Conservation (phyloP, 2,888 invertebrate species). For the Hirtodrosophila trivittata region DNA sequence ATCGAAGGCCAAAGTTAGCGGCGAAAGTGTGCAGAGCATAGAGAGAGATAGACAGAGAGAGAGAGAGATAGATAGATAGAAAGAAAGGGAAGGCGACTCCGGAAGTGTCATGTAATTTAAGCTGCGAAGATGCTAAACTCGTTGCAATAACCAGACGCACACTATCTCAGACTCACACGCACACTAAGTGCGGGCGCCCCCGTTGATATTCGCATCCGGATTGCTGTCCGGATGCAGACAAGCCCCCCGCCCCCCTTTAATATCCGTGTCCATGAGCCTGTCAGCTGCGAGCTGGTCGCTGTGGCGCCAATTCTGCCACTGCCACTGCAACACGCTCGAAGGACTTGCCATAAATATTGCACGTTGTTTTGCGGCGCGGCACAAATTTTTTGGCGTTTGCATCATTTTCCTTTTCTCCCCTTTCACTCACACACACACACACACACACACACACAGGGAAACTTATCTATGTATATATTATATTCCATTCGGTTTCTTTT, state of each 20-base stretch:
- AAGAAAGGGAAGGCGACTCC: slow-evolving; percentile 1
- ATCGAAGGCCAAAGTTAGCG: slow-evolving; percentile 39
- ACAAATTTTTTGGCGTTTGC: slow-evolving; percentile 35
- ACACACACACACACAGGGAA: neutral
- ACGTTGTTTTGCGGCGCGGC: slow-evolving; percentile 64
- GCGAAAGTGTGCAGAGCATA: neutral
- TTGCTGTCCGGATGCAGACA: slow-evolving; percentile 10
- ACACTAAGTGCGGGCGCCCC: slow-evolving; percentile 4
- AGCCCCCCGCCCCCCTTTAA: neutral
- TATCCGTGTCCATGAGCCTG: neutral
- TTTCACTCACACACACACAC: neutral
- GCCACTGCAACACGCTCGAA: slow-evolving; percentile 58
- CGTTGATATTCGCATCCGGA: slow-evolving; percentile 35
- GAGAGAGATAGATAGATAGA: neutral
- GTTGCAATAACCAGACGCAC: slow-evolving; percentile 1
- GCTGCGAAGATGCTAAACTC: slow-evolving; percentile 25
- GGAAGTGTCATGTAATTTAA: slow-evolving; percentile 68
- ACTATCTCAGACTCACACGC: slow-evolving; percentile 1
- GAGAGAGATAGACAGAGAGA: slow-evolving; percentile 1
- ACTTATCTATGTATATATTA: slow-evolving; percentile 29
- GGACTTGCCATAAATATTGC: slow-evolving; percentile 69
- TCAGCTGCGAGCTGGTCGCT: slow-evolving; percentile 10
- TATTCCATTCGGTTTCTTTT: slow-evolving; percentile 17
- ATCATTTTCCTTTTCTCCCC: slow-evolving; percentile 12
- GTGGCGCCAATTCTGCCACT: slow-evolving; percentile 48